A percentile compares a stretch with the other conserved stretches of the same genome.
Evolutionary conservation across 2,113 vertebrate species (phyloP).

Genomic region (Thamnophis sirtalis): DNA sequence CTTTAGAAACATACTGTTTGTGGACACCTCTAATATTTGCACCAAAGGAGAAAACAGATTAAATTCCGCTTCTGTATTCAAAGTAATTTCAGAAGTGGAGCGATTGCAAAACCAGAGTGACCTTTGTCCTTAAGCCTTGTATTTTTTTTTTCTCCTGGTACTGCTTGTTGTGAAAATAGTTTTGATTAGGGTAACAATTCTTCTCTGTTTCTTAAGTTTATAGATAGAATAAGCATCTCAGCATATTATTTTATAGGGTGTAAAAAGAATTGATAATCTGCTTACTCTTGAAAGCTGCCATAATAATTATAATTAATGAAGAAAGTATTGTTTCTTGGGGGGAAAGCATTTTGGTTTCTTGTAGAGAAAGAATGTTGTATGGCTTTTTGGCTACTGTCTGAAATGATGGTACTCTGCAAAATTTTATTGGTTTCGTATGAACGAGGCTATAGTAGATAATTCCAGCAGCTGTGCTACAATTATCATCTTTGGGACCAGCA

Average conservation of each 20-base stretch:
- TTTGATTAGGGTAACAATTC: neutral
- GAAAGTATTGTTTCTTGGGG: neutral
- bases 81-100: neutral
- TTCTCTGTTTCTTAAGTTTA: neutral
- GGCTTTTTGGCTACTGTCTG: neutral
- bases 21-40: neutral
- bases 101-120: neutral
- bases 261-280: neutral
- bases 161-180: slow-evolving; percentile 7
- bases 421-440: neutral
- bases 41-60: neutral
- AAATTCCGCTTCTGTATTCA: neutral
- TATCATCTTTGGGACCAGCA: neutral
- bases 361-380: neutral
- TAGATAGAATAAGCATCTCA: neutral
- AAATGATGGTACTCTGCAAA: neutral
- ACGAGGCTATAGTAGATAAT: neutral
- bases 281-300: neutral
- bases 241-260: neutral
- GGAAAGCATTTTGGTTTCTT: neutral
- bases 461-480: too few species aligned
- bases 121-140: neutral
- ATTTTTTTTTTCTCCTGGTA: neutral
- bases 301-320: neutral
- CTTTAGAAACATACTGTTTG: neutral